Base-by-base conservation (phyloP, 2,113 vertebrate genomes). In the Tangachromis dhanisi region DNA sequence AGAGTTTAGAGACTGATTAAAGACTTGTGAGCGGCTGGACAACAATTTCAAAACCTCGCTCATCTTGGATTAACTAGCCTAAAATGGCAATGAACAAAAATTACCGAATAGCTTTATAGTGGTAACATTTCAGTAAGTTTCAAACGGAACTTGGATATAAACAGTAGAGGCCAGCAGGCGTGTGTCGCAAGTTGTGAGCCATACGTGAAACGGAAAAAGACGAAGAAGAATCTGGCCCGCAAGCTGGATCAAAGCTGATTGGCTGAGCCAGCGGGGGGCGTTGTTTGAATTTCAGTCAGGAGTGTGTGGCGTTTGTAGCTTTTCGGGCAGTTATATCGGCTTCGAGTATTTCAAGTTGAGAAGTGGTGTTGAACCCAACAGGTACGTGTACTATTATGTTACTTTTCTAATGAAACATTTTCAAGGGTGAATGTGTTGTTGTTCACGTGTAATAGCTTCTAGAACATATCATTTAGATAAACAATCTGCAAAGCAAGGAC, bases 281-380 rank as follows among this genome's bases (percentile, higher is more conserved):
- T 47, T 1, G 16, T 93, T 94, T 93, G 91, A 93, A 93, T 88
- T 57, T 88, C 3, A 3, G 38, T 26, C 2, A 9, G 12, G 4
- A 42, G 55, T 26, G 3, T 53, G 21, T 33, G 47, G 17, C 9
- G 5, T 14, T 55, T 3, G 6, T 4, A 4, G 13, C 9, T 3
- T 10, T 13, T 49, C 5, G 6, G 8, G 16, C 4, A 21, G 3
- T 47, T 6, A 6, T 10, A n/a, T 73, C 9, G 14, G 6, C 24
- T 21, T 35, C 11, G 3, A 19, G 35, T 12, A 2, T 38, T 84
- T 26, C 10, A 7, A 40, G 16, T 17, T 31, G 4, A 4, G 4
- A 11, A 8, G 38, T 57, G 26, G 9, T n/a, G 7, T 76, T 80
- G 16, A 45, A 2, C 2, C 71, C 6, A 5, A 29, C 82, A 81